A percentile compares a stretch with the other conserved stretches of the same genome.
Conservation (phyloP, 2,113 vertebrate genomes). For the Lanius ludovicianus region DNA sequence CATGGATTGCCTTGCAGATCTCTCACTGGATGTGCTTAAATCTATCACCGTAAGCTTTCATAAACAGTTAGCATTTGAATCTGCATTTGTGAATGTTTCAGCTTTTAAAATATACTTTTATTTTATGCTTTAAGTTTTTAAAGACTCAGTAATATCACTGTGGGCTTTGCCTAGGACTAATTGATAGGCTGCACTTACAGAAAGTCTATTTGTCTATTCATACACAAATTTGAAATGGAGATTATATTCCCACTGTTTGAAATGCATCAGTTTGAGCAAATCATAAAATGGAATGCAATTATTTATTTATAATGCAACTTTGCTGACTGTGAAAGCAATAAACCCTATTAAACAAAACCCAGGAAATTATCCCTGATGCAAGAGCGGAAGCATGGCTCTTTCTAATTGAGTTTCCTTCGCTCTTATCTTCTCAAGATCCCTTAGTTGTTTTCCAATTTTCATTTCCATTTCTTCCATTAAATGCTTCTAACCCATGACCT, state of each 20-base stretch:
- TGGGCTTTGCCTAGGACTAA: not conserved
- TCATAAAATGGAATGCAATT: not conserved
- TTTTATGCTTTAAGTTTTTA: not conserved
- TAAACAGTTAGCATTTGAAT: not conserved
- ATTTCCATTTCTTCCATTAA: constrained; percentile 73
- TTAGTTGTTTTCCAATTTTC: constrained; percentile 73
- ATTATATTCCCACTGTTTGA: not conserved
- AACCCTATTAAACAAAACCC: constrained; percentile 12
- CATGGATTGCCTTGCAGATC: not conserved
- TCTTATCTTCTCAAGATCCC: constrained; percentile 65
- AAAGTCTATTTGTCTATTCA: not conserved
- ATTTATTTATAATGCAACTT: constrained; percentile 58
- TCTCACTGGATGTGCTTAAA: not conserved
- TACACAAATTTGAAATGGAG: not conserved
- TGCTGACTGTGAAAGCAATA: not conserved
- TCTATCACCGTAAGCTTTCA: not conserved
- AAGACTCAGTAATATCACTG: not conserved
- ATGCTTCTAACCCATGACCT: constrained; percentile 61
- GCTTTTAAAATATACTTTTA: not conserved
- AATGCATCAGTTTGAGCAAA: not conserved
- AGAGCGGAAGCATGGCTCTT: not conserved
- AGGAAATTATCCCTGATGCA: constrained; percentile 31
- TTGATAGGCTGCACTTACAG: not conserved
- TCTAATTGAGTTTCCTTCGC: constrained; percentile 62
- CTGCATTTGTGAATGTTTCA: not conserved